Conservation (phyloP, 2,113 vertebrate species). For the Serilophus lunatus region DNA sequence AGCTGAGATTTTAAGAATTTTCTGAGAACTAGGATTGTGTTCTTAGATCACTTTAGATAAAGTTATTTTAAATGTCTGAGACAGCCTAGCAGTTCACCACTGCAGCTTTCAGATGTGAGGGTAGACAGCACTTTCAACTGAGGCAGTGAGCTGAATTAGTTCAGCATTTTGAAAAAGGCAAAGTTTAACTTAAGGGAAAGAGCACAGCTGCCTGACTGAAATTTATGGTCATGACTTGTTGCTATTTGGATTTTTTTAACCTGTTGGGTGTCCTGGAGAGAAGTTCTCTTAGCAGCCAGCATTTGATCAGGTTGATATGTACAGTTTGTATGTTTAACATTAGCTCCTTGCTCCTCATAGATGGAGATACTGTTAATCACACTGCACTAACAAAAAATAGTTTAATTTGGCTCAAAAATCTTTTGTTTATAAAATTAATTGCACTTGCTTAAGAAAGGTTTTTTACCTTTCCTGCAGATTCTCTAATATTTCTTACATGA, state of each 20-base stretch:
- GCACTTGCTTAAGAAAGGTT: not conserved
- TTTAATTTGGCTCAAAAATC: not conserved
- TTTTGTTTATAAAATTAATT: not conserved
- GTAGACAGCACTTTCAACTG: not conserved
- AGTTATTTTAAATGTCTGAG: not conserved
- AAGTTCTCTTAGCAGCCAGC: not conserved
- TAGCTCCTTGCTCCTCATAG: not conserved
- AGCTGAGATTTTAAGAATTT: not conserved
- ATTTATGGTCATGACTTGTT: not conserved
- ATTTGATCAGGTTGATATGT: not conserved
- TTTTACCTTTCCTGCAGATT: not conserved
- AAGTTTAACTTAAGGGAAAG: not conserved
- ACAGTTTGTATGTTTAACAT: accelerated
- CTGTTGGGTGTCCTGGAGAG: not conserved
- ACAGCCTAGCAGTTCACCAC: not conserved
- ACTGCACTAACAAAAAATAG: not conserved
- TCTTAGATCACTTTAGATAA: not conserved
- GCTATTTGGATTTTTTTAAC: not conserved
- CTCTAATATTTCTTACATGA: not conserved
- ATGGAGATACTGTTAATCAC: not conserved
- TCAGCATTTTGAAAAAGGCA: not conserved
- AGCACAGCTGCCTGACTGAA: not conserved
- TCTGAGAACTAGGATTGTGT: not conserved
- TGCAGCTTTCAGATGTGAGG: not conserved
- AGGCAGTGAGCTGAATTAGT: not conserved